Base-by-base conservation (phyloP, 2,113 vertebrate genomes). In the Kryptolebias marmoratus region DNA sequence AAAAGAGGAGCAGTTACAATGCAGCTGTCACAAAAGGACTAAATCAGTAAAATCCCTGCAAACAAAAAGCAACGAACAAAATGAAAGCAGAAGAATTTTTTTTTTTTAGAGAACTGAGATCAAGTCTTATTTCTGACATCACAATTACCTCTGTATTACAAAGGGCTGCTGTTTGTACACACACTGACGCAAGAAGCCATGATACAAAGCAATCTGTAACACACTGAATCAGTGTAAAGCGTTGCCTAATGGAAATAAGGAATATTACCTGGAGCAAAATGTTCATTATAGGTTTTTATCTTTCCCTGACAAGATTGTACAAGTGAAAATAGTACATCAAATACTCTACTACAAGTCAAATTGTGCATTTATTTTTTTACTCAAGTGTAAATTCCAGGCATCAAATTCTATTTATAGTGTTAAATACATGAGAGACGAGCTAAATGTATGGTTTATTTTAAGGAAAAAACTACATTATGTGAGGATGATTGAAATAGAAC, bases 1-100 rank as follows among this genome's bases (percentile, higher is more conserved):
- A 73, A 53, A 60, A 60, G 27, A 77, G 68, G 30, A 65, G 57
- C 63, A 32, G 61, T 70, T 77, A 71, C 70, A 85, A 75, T 81
- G 68, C 57, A 69, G 68, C 71, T 55, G 73, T 70, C 74, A 64
- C 13, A 61, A 27, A 11, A 75, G 57, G 57, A 79, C 18, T n/a
- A 62, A 66, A 71, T 57, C 44, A 71, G 71, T 57, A 16, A 68
- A 82, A 65, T 78, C 44, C 39, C 48, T 36, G 53, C 62, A 27
- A 50, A 49, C 42, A 62, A 71, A 79, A 36, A 50, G 60, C 49
- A 71, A 50, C 72, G 74, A 50, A 49, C 42, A 62, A 71, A 53
- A 27, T 8, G 11, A 53, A 53, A 53, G n/a, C 10, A 53, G n/a
- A 10, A 53, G 2, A 53, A 8, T 22, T 27, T 48, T 42, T 64